phyloP scores from a whole-genome alignment of 1,140 invertebrate species.

The Pseudomyrmex dendroicus region DNA sequence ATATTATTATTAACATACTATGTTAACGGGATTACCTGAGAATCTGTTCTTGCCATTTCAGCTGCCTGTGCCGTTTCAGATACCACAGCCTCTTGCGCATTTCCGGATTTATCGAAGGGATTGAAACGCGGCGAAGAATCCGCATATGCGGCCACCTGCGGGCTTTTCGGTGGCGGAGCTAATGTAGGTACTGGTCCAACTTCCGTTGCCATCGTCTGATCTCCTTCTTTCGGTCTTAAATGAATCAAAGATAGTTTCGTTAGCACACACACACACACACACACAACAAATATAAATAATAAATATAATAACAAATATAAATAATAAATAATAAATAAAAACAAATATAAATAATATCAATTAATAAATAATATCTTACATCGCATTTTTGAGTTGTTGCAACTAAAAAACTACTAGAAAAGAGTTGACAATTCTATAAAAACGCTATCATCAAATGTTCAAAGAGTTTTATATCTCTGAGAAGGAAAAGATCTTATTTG shows the following conservation, averaged over 20 bases:
- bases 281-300: not conserved
- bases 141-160: conserved; percentile 84
- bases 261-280: conserved; percentile 1
- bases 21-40: conserved; percentile 75
- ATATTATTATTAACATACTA: not conserved
- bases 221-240: conserved; percentile 87
- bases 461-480: not conserved
- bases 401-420: not conserved
- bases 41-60: conserved; percentile 81
- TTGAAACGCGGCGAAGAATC: conserved; percentile 86
- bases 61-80: conserved; percentile 73
- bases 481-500: not conserved
- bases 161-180: conserved; percentile 90
- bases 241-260: conserved; percentile 41
- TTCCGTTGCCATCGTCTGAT: conserved; percentile 72
- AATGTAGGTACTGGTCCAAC: conserved; percentile 88
- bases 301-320: too few relatives aligned
- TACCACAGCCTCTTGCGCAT: conserved; percentile 81
- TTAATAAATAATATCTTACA: too few relatives aligned
- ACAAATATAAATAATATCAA: too few relatives aligned
- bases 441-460: too few relatives aligned
- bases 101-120: conserved; percentile 92
- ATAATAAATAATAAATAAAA: too few relatives aligned
- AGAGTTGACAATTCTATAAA: not conserved
- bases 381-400: too few relatives aligned